These are phyloP conservation scores for Gallinago undulata DNA, from an alignment of 2,113 vertebrate species.

Conservation along the genomic window DNA sequence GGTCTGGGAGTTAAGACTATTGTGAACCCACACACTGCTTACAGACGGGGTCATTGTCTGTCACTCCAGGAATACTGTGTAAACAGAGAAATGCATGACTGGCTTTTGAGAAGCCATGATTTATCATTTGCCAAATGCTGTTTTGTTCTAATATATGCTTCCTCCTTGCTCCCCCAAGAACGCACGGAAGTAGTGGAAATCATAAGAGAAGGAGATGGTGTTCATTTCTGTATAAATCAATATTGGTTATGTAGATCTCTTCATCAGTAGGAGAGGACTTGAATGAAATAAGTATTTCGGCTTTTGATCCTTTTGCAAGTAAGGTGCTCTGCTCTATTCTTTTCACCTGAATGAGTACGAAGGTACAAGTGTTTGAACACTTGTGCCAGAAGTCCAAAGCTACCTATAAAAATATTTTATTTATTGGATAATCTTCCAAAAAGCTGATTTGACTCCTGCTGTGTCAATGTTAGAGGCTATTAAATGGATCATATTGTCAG, in stretches of 20 bases:
- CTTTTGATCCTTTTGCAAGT: background rate
- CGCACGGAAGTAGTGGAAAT: background rate
- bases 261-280: background rate
- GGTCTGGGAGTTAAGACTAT: background rate
- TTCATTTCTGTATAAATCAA: background rate
- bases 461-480: background rate
- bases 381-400: background rate
- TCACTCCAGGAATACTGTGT: background rate
- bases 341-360: background rate
- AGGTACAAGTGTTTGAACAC: background rate
- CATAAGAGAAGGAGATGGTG: background rate
- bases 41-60: background rate
- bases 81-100: conserved; percentile 20
- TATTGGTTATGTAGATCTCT: background rate
- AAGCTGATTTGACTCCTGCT: background rate
- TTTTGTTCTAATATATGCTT: background rate
- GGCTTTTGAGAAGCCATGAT: background rate
- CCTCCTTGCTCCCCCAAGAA: background rate
- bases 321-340: background rate
- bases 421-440: background rate
- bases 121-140: background rate
- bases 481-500: background rate
- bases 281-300: background rate
- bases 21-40: background rate
- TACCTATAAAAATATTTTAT: background rate